Percentiles rank a stretch among this genome's conserved stretches.
Conservation (phyloP, 2,888 invertebrate species). For the Sinhomidia bicolor region DNA sequence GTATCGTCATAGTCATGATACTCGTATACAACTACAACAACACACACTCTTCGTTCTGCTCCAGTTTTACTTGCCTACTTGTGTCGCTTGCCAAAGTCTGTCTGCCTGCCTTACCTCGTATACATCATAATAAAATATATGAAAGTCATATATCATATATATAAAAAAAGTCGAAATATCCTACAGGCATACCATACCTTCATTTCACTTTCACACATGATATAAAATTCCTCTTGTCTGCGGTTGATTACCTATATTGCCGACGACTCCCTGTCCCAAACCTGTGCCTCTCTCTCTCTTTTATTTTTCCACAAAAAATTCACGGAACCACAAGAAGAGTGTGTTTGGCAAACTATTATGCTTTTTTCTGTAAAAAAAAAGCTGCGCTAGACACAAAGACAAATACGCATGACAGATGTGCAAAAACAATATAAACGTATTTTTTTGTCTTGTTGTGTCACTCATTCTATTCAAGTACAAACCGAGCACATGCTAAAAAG, state of each 20-base stretch:
- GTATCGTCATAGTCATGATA: too few relatives aligned
- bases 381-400: constrained; percentile 8
- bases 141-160: constrained; percentile 35
- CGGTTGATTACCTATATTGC: constrained; percentile 44
- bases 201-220: constrained; percentile 56
- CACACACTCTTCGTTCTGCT: constrained; percentile 65
- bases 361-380: background rate
- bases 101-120: too few relatives aligned
- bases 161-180: constrained; percentile 23
- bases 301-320: background rate
- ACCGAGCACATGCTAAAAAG: background rate
- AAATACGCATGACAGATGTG: constrained; percentile 47
- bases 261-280: constrained; percentile 28
- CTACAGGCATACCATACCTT: constrained; percentile 35
- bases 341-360: constrained; percentile 19
- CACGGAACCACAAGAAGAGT: background rate
- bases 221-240: constrained; percentile 51
- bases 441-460: constrained; percentile 40
- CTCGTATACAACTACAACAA: constrained; percentile 22
- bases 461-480: background rate
- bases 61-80: constrained; percentile 71
- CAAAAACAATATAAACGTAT: constrained; percentile 49
- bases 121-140: constrained; percentile 51
- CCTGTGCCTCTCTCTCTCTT: background rate
- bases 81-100: constrained; percentile 66